phyloP scores from a whole-genome alignment of 1,140 invertebrate genomes.

The Chironomus striatipennis region DNA sequence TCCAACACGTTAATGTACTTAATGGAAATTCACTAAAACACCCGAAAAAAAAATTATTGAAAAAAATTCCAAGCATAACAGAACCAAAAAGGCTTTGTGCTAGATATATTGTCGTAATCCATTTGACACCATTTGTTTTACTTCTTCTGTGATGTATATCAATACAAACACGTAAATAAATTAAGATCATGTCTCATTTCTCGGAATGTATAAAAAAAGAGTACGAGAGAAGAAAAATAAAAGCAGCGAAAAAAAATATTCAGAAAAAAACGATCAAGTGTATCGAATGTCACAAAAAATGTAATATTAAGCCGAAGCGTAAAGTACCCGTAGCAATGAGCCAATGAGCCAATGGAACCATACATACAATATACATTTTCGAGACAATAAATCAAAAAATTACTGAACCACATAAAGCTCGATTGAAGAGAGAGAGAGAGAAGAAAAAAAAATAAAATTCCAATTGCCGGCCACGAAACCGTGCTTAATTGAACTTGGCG shows the following conservation, averaged over 20 bases:
- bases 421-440: neutral
- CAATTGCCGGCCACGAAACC: neutral
- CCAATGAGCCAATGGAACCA: neutral
- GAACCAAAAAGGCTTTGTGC: neutral
- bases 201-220: neutral
- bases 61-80: neutral
- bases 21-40: neutral
- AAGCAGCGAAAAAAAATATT: neutral
- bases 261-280: slow-evolving; percentile 16
- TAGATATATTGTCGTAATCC: neutral
- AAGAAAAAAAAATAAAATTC: neutral
- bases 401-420: slow-evolving; percentile 21
- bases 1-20: neutral
- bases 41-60: neutral
- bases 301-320: slow-evolving; percentile 12
- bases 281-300: slow-evolving; percentile 16
- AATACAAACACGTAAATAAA: slow-evolving; percentile 1
- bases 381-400: slow-evolving; percentile 22
- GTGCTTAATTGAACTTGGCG: neutral
- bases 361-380: neutral
- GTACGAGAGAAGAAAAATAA: too few species aligned
- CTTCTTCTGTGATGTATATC: neutral
- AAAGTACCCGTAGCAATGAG: neutral
- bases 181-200: slow-evolving; percentile 16
- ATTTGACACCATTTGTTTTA: slow-evolving; percentile 22